These are phyloP conservation scores for Aplysina aerophoba DNA, from an alignment of 37 sponge, comb jelly and placozoan species.

Conservation along the genomic window DNA sequence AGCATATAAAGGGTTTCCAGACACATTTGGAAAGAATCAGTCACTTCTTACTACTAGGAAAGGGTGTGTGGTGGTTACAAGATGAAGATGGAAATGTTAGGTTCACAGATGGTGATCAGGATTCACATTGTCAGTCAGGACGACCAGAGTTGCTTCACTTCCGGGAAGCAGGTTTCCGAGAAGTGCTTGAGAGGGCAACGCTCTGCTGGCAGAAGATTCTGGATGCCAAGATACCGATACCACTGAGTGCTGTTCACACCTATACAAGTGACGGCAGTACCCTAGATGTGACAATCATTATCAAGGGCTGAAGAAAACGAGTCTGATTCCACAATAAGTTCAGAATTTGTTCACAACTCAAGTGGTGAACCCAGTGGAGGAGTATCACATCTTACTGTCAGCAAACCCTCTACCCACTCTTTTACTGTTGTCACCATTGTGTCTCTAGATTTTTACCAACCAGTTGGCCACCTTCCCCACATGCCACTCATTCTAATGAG, in stretches of 20 bases:
- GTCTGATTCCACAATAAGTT: too few relatives aligned
- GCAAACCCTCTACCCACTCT: too few relatives aligned
- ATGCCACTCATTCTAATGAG: too few relatives aligned
- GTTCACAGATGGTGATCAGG: not conserved
- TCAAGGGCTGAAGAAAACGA: too few relatives aligned
- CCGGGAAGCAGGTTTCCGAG: not conserved
- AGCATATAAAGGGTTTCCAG: not conserved
- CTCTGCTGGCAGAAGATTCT: conserved; percentile 3
- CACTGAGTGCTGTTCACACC: not conserved
- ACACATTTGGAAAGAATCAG: conserved; percentile 13
- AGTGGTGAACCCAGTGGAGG: too few relatives aligned
- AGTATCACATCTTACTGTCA: too few relatives aligned
- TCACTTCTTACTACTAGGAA: not conserved
- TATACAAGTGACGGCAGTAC: not conserved
- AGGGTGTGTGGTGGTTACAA: conserved; percentile 9
- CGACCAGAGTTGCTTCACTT: not conserved
- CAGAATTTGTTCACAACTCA: too few relatives aligned
- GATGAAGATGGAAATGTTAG: not conserved
- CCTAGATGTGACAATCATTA: too few relatives aligned
- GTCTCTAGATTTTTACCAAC: too few relatives aligned
- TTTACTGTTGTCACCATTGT: too few relatives aligned
- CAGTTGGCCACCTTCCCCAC: too few relatives aligned
- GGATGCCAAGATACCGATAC: not conserved
- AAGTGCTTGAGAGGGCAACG: not conserved
- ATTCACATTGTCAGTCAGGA: not conserved